Base-by-base conservation (phyloP, 2,797 vertebrate genomes). In the Pipistrellus pygmaeus region DNA sequence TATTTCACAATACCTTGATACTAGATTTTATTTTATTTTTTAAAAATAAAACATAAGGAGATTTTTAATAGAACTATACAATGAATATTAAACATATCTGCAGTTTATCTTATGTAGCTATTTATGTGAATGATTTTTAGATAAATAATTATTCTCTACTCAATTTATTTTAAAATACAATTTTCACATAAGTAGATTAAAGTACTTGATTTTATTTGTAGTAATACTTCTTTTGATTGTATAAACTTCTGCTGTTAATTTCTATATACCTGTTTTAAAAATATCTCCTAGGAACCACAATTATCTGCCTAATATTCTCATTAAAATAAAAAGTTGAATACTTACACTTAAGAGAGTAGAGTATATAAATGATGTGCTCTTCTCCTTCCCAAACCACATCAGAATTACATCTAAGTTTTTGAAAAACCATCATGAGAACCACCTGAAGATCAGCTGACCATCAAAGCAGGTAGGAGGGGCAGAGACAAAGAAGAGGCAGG, bases 291-390 rank as follows among this genome's bases (percentile, higher is more conserved):
- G 13, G 38, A 81, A 57, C 41, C 32, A 92, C 53, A 92, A 46
- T 80, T 72, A 75, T 76, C 41, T 25, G 85, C 77, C 44, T 69
- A 95, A 86, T 80, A 85, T 38, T 94, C 57, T 94, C 14, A 90
- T 86, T 86, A 85, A 96, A 83, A 10, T 76, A 7, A 88, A 85
- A 66, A 41, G 72, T 84, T 86, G n/a, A 60, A 27, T n/a, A 66
- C 81, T 66, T 66, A 21, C n/a, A 68, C 13, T 48, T n/a, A 66
- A 48, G 5, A 48, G 32, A 15, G 60, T 35, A 8, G 44, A 83
- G n/a, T 66, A 51, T 5, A 8, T 35, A 83, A 82, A 66, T 51
- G n/a, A 8, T 83, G 8, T 32, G 20, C 13, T 48, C 14, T 9
- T 1, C 2, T 48, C 13, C 21, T 51, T 20, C 41, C 30, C 21